Evolutionary conservation across 2,113 vertebrate genomes (phyloP).

Genomic region (Sminthopsis crassicaudata): DNA sequence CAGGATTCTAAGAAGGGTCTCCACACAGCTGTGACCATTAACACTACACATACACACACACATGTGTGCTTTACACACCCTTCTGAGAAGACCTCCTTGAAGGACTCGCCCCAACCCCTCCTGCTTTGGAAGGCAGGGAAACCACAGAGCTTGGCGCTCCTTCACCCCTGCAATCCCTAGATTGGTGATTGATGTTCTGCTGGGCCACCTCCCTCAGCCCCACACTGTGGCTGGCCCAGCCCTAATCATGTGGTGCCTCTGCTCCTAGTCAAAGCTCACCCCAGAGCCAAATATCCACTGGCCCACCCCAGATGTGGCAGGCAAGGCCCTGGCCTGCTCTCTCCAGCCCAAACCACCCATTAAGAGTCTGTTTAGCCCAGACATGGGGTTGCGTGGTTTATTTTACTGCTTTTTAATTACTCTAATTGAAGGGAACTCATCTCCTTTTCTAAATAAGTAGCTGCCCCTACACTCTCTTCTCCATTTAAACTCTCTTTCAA

Average conservation of each 20-base stretch:
- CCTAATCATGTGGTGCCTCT: neutral
- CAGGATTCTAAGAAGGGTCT: neutral
- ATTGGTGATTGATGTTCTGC: neutral
- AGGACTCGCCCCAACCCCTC: neutral
- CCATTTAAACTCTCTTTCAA: slow-evolving; percentile 56
- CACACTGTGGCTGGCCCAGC: neutral
- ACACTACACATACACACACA: neutral
- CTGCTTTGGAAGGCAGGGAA: neutral
- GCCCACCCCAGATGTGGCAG: neutral
- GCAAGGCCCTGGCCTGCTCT: slow-evolving; percentile 66
- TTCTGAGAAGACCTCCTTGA: neutral
- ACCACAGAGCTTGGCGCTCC: neutral
- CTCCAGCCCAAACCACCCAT: slow-evolving; percentile 75
- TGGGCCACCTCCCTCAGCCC: neutral
- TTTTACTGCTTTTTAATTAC: slow-evolving; percentile 83
- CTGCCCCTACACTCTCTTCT: slow-evolving; percentile 62
- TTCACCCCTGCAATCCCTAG: neutral
- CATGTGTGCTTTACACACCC: neutral
- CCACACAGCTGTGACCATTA: neutral
- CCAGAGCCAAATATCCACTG: neutral
- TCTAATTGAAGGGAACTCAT: slow-evolving; percentile 80
- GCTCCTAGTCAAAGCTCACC: neutral
- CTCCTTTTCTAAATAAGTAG: slow-evolving; percentile 64
- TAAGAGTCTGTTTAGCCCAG: slow-evolving; percentile 78
- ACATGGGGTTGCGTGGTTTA: slow-evolving; percentile 76